Evolutionary conservation across 1,140 invertebrate species (phyloP).

Genomic region (Drosophila funebris): DNA sequence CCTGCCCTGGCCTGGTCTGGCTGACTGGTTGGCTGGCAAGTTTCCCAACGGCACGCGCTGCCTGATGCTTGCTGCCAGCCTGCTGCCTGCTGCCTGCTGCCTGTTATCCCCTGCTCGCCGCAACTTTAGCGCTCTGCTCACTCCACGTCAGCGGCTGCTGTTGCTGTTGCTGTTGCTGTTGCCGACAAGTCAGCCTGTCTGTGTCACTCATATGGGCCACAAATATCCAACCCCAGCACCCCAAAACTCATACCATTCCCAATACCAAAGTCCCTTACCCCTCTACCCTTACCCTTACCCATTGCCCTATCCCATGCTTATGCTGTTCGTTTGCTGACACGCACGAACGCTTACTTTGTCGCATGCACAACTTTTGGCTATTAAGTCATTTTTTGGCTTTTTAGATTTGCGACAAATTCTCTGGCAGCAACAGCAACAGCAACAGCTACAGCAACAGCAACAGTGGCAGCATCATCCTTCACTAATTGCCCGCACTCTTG

Average conservation of each 20-base stretch:
- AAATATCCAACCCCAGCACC: conserved; percentile 61
- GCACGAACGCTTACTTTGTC: conserved; percentile 81
- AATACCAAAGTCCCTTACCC: neutral
- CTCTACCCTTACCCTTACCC: neutral
- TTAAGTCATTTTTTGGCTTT: conserved; percentile 82
- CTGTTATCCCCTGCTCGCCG: neutral
- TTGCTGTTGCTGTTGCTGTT: conserved; percentile 27
- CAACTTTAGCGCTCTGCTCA: conserved; percentile 6
- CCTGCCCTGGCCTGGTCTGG: conserved; percentile 9
- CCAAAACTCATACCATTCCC: neutral
- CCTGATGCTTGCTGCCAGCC: too few relatives aligned
- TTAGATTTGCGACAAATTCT: conserved; percentile 79
- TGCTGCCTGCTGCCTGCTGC: too few relatives aligned
- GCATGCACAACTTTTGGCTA: conserved; percentile 80
- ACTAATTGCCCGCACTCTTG: conserved; percentile 51
- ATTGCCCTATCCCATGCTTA: neutral
- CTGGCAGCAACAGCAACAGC: conserved; percentile 28
- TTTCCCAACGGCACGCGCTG: conserved; percentile 78
- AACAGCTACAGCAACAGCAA: conserved; percentile 4
- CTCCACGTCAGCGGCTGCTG: neutral
- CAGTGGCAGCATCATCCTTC: conserved; percentile 20
- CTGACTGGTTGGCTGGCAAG: conserved; percentile 57
- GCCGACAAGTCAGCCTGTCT: conserved; percentile 71
- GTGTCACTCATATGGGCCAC: conserved; percentile 76
- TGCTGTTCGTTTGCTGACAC: conserved; percentile 56